These are phyloP conservation scores for Drosophila willistoni DNA, from an alignment of 1,140 invertebrate species.

Conservation along the genomic window DNA sequence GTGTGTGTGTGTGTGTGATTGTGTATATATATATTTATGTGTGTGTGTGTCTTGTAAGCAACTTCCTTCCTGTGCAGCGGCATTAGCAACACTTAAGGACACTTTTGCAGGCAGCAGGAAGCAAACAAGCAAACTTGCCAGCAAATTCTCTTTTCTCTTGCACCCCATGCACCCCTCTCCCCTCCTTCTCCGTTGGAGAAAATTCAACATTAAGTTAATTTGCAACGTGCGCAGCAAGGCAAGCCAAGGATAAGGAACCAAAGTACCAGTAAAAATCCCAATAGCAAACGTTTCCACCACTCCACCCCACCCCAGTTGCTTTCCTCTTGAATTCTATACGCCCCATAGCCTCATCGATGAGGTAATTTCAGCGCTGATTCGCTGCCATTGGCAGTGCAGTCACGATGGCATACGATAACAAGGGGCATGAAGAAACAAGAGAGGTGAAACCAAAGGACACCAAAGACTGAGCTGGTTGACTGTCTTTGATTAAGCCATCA, in stretches of 20 bases:
- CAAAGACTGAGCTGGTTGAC: not conserved
- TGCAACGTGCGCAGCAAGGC: conserved; percentile 66
- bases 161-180: no score
- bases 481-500: conserved; percentile 68
- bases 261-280: conserved; percentile 8
- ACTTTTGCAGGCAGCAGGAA: conserved; percentile 70
- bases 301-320: not conserved
- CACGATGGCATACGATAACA: conserved; percentile 32
- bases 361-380: conserved; percentile 70
- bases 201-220: conserved; percentile 76
- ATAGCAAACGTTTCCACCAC: conserved; percentile 21
- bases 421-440: not conserved
- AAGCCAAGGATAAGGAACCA: conserved; percentile 15
- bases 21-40: conserved; percentile 37
- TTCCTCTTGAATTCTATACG: not conserved
- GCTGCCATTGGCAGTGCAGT: conserved; percentile 70
- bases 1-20: conserved; percentile 18
- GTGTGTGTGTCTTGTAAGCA: conserved; percentile 67
- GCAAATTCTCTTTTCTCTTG: conserved; percentile 3
- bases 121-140: conserved; percentile 72
- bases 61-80: conserved; percentile 61
- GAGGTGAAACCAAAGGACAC: not conserved
- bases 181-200: conserved; percentile 13
- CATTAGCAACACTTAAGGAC: conserved; percentile 79
- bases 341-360: conserved; percentile 57